A percentile compares a stretch with the other conserved stretches of the same genome.
Conservation (phyloP, 2,888 invertebrate species). For the Ophioninae sp. region DNA sequence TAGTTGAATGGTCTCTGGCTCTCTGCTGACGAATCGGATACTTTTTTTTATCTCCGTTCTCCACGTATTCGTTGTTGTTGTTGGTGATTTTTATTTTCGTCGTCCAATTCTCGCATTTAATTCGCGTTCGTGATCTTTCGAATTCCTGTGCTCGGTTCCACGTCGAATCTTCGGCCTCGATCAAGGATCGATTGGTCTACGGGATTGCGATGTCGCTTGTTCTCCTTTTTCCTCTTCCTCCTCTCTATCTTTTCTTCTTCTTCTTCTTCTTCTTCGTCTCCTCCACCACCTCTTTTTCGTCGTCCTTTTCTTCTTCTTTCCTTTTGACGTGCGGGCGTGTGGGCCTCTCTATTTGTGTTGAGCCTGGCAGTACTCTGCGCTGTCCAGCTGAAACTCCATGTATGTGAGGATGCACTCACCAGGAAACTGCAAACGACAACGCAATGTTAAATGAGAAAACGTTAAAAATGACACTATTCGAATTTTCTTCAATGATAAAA, state of each 20-base stretch:
- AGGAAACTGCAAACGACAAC: constrained; percentile 87
- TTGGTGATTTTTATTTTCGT: background rate
- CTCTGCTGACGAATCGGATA: constrained; percentile 69
- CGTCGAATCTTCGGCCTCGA: constrained; percentile 6
- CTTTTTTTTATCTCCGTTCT: constrained; percentile 54
- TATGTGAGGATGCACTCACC: constrained; percentile 95
- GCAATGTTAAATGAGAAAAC: background rate
- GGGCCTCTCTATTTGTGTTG: constrained; percentile 94
- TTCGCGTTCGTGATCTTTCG: constrained; percentile 1
- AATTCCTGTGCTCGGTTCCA: constrained; percentile 1
- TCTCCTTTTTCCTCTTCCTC: background rate
- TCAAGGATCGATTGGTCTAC: constrained; percentile 1
- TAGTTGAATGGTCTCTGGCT: constrained; percentile 64
- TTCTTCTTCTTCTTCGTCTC: constrained; percentile 5
- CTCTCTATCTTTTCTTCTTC: background rate
- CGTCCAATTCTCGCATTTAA: constrained; percentile 34
- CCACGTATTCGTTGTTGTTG: constrained; percentile 48
- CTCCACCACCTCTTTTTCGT: constrained; percentile 24
- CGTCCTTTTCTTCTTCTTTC: constrained; percentile 38
- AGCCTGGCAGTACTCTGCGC: constrained; percentile 99
- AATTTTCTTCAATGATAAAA: too few species aligned
- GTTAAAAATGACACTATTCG: background rate
- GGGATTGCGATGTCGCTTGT: background rate
- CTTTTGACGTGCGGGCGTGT: constrained; percentile 69
- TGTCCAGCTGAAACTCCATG: constrained; percentile 99